A percentile compares a stretch with the other conserved stretches of the same genome.
Evolutionary conservation across 2,113 vertebrate species (phyloP).

Genomic region (Setophaga coronata): DNA sequence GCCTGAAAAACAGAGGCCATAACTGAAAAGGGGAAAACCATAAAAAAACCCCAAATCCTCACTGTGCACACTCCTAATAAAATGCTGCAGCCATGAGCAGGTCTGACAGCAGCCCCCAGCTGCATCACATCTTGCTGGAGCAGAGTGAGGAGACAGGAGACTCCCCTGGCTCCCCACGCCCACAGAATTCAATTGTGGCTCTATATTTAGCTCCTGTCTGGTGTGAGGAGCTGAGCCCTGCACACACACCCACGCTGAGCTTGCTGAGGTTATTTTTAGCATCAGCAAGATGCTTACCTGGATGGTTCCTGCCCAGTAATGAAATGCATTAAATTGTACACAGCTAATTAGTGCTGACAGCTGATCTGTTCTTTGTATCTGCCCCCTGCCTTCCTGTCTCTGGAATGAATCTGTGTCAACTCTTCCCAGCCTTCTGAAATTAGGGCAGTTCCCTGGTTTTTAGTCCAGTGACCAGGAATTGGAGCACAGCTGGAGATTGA

Average conservation of each 20-base stretch:
- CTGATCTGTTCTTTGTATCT: background rate
- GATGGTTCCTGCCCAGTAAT: background rate
- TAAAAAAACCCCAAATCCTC: background rate
- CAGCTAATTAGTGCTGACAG: slow-evolving; percentile 20
- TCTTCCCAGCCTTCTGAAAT: background rate
- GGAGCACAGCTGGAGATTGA: background rate
- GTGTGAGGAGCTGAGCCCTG: background rate
- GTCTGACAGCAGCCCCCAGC: background rate
- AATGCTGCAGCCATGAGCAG: background rate
- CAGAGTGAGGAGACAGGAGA: background rate
- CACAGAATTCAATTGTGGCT: background rate
- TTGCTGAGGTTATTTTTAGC: slow-evolving; percentile 47
- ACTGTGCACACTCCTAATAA: background rate
- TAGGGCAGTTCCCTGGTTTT: background rate
- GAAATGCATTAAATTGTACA: background rate
- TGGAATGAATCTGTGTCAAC: background rate
- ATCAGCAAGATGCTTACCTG: background rate
- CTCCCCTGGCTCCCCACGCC: background rate
- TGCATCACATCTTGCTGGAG: background rate
- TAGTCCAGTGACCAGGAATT: background rate
- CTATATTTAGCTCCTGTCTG: slow-evolving; percentile 18
- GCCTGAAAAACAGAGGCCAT: background rate
- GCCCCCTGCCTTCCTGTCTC: background rate
- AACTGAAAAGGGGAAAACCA: background rate
- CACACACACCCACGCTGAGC: background rate